Conservation (phyloP, 2,888 invertebrate species). For the Thera obeliscata region DNA sequence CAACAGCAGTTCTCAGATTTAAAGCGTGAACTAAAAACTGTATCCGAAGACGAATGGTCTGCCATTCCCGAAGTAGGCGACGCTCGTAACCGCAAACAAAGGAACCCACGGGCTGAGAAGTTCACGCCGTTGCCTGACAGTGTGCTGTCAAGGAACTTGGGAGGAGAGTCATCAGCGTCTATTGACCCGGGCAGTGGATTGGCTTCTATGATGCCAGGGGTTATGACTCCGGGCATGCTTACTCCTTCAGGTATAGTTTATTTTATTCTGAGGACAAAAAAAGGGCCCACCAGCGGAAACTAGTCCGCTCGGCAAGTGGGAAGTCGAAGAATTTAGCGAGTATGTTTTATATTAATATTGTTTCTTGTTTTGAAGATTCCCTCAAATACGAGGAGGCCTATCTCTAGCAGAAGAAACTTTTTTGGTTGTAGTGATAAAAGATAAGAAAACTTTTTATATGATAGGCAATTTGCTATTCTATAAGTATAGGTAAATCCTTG, state of each 20-base stretch:
- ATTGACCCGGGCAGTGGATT: slow-evolving; percentile 94
- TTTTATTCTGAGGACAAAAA: neutral
- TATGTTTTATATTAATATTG: no score
- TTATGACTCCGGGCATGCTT: slow-evolving; percentile 93
- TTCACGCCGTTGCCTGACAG: slow-evolving; percentile 99
- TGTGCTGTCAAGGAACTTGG: slow-evolving; percentile 93
- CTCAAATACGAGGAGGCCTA: no score
- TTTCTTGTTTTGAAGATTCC: no score
- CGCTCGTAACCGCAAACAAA: slow-evolving; percentile 97
- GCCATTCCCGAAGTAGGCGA: slow-evolving; percentile 99
- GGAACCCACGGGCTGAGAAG: slow-evolving; percentile 97
- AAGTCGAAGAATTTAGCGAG: no score
- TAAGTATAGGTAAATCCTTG: no score
- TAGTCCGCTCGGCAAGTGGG: no score
- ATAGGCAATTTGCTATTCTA: no score
- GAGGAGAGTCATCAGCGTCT: slow-evolving; percentile 90
- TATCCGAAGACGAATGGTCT: slow-evolving; percentile 97
- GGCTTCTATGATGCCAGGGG: slow-evolving; percentile 94
- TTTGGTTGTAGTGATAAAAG: no score
- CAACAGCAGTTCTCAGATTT: slow-evolving; percentile 99
- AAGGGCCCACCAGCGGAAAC: no score
- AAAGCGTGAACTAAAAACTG: slow-evolving; percentile 92
- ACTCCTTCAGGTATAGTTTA: slow-evolving; percentile 88
- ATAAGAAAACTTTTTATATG: no score
- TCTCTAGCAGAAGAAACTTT: no score